These are phyloP conservation scores for Drosophila phalerata DNA, from an alignment of 2,888 invertebrate genomes.

Conservation along the genomic window DNA sequence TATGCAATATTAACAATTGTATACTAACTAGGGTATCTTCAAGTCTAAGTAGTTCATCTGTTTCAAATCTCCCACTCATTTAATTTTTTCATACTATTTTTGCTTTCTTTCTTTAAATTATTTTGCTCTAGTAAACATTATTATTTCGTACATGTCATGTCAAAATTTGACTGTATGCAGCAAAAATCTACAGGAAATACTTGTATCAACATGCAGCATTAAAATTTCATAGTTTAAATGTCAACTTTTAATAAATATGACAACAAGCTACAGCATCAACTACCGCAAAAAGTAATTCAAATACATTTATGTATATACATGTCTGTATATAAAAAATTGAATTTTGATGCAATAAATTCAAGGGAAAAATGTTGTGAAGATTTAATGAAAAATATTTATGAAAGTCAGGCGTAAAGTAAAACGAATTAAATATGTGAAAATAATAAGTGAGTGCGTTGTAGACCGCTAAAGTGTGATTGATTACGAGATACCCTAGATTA, in stretches of 20 bases:
- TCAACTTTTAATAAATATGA: slow-evolving; percentile 39
- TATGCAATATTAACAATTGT: no score
- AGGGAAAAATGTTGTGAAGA: slow-evolving; percentile 37
- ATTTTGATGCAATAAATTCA: slow-evolving; percentile 59
- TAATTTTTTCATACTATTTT: not conserved
- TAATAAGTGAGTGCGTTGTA: slow-evolving; percentile 5
- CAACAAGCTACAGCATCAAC: slow-evolving; percentile 18
- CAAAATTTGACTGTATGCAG: slow-evolving; percentile 46
- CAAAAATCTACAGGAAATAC: slow-evolving; percentile 50
- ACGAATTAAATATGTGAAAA: slow-evolving; percentile 12
- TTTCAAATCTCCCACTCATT: not conserved
- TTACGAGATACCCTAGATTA: not conserved
- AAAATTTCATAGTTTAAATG: slow-evolving; percentile 62
- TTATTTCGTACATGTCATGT: not conserved
- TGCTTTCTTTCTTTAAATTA: no score
- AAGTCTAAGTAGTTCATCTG: no score
- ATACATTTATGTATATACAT: slow-evolving; percentile 1
- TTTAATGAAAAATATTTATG: slow-evolving; percentile 50
- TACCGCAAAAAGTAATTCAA: slow-evolving; percentile 20
- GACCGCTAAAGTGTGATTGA: not conserved
- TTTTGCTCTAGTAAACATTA: not conserved
- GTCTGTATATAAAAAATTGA: slow-evolving; percentile 46
- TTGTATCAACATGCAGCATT: slow-evolving; percentile 37
- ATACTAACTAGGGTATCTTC: no score
- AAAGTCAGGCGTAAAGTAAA: slow-evolving; percentile 13